phyloP scores from a whole-genome alignment of 2,888 invertebrate species.

The Diachrysia chrysitis region DNA sequence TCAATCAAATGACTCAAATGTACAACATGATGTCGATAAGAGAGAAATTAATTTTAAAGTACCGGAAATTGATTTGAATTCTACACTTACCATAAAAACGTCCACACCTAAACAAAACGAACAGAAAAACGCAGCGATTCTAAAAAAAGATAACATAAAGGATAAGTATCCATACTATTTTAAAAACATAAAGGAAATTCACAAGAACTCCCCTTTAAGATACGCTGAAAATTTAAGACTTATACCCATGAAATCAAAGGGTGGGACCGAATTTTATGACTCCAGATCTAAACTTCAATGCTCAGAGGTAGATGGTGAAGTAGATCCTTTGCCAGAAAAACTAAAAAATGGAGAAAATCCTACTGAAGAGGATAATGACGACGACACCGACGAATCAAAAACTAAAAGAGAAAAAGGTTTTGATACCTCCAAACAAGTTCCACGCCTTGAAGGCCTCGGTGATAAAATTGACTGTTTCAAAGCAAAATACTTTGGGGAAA shows the following conservation, averaged over 20 bases:
- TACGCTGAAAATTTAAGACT: conserved; percentile 91
- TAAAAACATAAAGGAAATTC: conserved; percentile 73
- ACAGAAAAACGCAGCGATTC: conserved; percentile 53
- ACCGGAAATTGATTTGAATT: conserved; percentile 74
- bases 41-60: conserved; percentile 72
- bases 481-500: conserved; percentile 92
- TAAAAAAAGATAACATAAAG: conserved; percentile 57
- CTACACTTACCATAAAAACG: conserved; percentile 71
- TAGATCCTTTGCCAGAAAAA: conserved; percentile 89
- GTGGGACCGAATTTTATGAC: conserved; percentile 93
- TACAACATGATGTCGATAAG: conserved; percentile 71
- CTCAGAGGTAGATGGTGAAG: conserved; percentile 86
- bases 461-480: conserved; percentile 93
- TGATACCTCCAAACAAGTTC: conserved; percentile 74
- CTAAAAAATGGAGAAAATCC: conserved; percentile 75
- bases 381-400: conserved; percentile 55
- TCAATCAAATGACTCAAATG: conserved; percentile 17
- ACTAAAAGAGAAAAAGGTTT: conserved; percentile 69
- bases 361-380: conserved; percentile 72
- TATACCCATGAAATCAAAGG: conserved; percentile 90
- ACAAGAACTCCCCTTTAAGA: conserved; percentile 90
- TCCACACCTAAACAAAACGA: conserved; percentile 68
- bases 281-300: conserved; percentile 88
- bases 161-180: conserved; percentile 92
- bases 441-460: conserved; percentile 90